Evolutionary conservation across 2,888 invertebrate species (phyloP).

Genomic region (Acronicta leporina): DNA sequence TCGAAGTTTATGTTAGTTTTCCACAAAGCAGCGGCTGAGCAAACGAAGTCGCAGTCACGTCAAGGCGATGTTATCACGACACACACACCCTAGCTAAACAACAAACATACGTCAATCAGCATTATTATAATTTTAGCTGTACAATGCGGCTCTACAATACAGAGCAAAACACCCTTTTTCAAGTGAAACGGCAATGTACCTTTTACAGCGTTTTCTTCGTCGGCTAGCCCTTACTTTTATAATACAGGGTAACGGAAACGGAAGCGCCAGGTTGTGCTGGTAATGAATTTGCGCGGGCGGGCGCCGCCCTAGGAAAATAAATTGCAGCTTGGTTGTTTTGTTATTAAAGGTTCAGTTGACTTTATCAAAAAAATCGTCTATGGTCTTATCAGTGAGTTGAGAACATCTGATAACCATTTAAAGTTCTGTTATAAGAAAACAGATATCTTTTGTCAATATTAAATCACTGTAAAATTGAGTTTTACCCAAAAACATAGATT

Average conservation of each 20-base stretch:
- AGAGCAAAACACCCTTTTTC: neutral
- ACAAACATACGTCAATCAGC: constrained; percentile 4
- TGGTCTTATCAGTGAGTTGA: constrained; percentile 29
- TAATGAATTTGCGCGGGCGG: constrained; percentile 87
- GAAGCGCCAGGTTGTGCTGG: constrained; percentile 84
- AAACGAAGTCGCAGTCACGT: constrained; percentile 82
- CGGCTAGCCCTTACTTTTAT: constrained; percentile 26
- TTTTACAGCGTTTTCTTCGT: constrained; percentile 12
- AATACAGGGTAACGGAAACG: constrained; percentile 75
- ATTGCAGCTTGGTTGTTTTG: constrained; percentile 80
- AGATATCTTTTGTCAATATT: constrained; percentile 14
- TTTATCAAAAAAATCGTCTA: constrained; percentile 67
- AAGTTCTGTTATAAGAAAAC: constrained; percentile 14
- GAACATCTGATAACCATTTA: constrained; percentile 17
- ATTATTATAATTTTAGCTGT: neutral
- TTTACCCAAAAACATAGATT: constrained; percentile 27
- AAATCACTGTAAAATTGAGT: constrained; percentile 22
- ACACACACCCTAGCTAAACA: constrained; percentile 48
- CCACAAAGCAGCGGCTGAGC: constrained; percentile 77
- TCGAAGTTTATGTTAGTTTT: constrained; percentile 86
- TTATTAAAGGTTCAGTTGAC: constrained; percentile 78
- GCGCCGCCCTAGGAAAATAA: constrained; percentile 82
- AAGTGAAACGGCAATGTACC: constrained; percentile 59
- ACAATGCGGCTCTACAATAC: constrained; percentile 17
- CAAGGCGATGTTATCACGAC: constrained; percentile 76